Percentiles rank a stretch among this genome's conserved stretches.
Evolutionary conservation across 2,797 vertebrate species (phyloP).

Genomic region (Choloepus didactylus): DNA sequence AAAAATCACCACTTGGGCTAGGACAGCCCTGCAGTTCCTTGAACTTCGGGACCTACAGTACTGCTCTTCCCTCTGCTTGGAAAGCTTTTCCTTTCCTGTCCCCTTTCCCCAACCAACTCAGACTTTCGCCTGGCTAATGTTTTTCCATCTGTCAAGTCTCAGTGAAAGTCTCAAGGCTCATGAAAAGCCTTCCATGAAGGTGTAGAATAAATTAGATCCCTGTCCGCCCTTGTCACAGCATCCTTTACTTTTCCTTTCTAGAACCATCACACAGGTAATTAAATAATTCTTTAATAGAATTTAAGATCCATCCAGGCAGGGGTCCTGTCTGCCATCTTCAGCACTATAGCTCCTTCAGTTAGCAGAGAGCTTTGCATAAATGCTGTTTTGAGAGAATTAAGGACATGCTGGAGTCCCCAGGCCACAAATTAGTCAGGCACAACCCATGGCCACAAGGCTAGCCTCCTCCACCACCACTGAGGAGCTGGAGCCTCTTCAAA

Average conservation of each 20-base stretch:
- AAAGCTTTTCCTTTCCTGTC: not conserved
- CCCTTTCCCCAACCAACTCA: not conserved
- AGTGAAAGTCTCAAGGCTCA: not conserved
- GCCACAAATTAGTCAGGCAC: not conserved
- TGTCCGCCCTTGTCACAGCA: fast-evolving
- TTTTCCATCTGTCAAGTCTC: not conserved
- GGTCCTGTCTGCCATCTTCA: not conserved
- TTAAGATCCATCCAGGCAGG: not conserved
- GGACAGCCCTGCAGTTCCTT: not conserved
- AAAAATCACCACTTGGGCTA: not conserved
- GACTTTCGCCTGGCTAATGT: not conserved
- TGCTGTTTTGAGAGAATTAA: not conserved
- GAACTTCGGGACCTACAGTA: not conserved
- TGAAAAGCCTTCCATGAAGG: not conserved
- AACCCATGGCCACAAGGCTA: not conserved
- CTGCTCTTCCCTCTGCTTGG: not conserved
- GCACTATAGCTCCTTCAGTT: not conserved
- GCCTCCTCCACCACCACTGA: not conserved
- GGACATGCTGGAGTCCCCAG: not conserved
- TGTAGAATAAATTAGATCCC: not conserved
- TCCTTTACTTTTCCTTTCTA: not conserved
- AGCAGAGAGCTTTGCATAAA: not conserved
- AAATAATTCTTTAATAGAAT: not conserved
- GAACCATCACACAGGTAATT: not conserved
- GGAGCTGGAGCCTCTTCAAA: not conserved